A percentile compares a stretch with the other conserved stretches of the same genome.
These are phyloP conservation scores for Frankliniella intonsa DNA, from an alignment of 2,888 invertebrate genomes.

Conservation along the genomic window DNA sequence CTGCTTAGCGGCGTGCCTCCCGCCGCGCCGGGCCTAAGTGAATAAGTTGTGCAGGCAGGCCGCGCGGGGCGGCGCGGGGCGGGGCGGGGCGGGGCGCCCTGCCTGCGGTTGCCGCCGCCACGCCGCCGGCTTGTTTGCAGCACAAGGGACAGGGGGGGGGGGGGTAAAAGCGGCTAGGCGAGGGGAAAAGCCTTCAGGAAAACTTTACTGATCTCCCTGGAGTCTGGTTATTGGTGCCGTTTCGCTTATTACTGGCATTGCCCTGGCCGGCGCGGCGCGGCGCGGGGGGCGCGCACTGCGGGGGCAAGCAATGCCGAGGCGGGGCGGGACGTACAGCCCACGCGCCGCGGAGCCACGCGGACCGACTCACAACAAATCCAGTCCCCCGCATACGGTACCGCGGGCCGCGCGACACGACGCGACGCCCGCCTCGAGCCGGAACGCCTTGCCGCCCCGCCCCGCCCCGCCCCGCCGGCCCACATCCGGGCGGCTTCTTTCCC, in stretches of 20 bases:
- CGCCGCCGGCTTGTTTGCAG: neutral
- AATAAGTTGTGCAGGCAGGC: constrained; percentile 11
- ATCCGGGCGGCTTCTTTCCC: too few relatives aligned
- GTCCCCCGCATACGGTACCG: too few relatives aligned
- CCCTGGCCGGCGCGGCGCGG: neutral
- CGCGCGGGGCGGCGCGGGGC: neutral
- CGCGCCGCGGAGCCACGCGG: too few relatives aligned
- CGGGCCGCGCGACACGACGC: too few relatives aligned
- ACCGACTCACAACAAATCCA: too few relatives aligned
- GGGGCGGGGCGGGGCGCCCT: neutral
- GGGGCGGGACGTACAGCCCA: too few relatives aligned
- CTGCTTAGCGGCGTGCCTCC: constrained; percentile 11
- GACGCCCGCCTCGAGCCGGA: too few relatives aligned
- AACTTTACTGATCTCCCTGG: neutral
- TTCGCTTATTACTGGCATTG: constrained; percentile 5
- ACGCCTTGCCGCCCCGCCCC: too few relatives aligned
- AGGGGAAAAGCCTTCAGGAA: neutral
- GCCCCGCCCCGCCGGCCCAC: too few relatives aligned
- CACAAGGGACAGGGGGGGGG: neutral
- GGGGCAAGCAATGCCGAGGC: too few relatives aligned
- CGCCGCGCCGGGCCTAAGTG: neutral
- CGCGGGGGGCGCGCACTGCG: too few relatives aligned
- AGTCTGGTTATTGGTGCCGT: constrained; percentile 3
- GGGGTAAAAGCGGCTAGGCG: neutral
- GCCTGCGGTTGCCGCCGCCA: neutral